Evolutionary conservation across 2,113 vertebrate species (phyloP), one percentile per base, ranked within the genome.

Genomic region (Eretmochelys imbricata): DNA sequence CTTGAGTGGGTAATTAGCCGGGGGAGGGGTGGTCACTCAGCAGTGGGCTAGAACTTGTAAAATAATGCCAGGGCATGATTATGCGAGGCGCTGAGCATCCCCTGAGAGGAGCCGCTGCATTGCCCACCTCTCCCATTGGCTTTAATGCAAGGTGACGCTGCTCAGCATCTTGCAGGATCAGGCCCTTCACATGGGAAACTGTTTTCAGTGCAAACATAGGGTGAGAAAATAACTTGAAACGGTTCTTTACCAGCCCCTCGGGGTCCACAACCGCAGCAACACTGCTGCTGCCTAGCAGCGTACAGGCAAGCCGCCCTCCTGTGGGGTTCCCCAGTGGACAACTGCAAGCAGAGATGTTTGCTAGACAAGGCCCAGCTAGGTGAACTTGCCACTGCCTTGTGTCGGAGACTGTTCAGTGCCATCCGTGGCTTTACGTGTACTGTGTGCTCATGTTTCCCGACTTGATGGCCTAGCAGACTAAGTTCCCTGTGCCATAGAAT

Each of bases 191-290:
- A n/a, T 79, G 89, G 80, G 80, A 93, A 89, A 76, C 94, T 96
- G 82, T 83, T 89, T 87, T 96, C 92, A 95, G 49, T 6, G 17
- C 8, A 91, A 93, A 78, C 97, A 97, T 96, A 96, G 95, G 96
- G 97, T 13, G 92, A 97, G 95, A 80, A 97, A 94, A 96, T 81
- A 93, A 85, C 93, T 97, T 97, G 93, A 94, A 95, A 96, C 50
- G 88, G 92, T 87, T 98, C 80, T 54, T 92, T 93, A 80, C 93
- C 96, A 97, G 96, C 94, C 96, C 96, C 97, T 91, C 59, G 95
- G 94, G 93, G 92, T 92, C 91, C 35, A 1, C 84, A 25, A 81
- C 93, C 25, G 13, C 95, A 46, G 93, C 0, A 48, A 95, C 75
- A 94, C 90, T 94, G 84, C 93, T 27, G 24, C 97, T 96, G 97